phyloP scores from a whole-genome alignment of 2,797 vertebrate species.

The Tokudaia muenninki region DNA sequence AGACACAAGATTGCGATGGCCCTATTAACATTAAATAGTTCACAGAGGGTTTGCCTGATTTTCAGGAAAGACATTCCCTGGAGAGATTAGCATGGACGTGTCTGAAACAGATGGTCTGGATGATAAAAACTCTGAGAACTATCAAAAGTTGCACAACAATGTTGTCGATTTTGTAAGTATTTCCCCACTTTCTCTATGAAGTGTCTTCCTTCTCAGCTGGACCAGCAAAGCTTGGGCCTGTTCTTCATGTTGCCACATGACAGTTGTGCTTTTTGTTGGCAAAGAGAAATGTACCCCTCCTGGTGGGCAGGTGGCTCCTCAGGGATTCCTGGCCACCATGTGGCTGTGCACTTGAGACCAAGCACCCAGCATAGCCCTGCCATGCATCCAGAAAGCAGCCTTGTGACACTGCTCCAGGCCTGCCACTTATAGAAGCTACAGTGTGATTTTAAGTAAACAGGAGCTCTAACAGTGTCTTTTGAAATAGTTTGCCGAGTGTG shows the following conservation, averaged over 20 bases:
- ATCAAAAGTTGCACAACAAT: accelerated
- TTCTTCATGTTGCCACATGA: not conserved
- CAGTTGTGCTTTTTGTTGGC: not conserved
- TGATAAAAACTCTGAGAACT: accelerated
- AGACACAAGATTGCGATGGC: not conserved
- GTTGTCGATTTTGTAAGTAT: constrained; percentile 75
- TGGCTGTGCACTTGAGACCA: not conserved
- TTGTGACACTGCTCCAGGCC: not conserved
- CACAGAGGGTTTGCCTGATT: constrained; percentile 73
- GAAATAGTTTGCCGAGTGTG: not conserved
- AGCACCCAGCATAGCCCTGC: not conserved
- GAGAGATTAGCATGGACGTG: accelerated
- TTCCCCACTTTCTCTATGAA: not conserved
- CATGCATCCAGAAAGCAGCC: not conserved
- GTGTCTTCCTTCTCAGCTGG: not conserved
- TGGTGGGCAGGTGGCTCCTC: not conserved
- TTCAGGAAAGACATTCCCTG: constrained; percentile 83
- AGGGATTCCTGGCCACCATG: not conserved
- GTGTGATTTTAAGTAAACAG: not conserved
- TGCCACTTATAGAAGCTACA: not conserved
- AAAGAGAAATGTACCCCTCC: too few species aligned
- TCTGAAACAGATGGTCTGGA: accelerated
- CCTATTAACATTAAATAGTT: constrained; percentile 14
- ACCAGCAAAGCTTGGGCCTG: not conserved
- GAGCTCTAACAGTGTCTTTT: constrained; percentile 1